Base-by-base conservation (phyloP, 2,888 invertebrate genomes). In the Chalcis sispes region DNA sequence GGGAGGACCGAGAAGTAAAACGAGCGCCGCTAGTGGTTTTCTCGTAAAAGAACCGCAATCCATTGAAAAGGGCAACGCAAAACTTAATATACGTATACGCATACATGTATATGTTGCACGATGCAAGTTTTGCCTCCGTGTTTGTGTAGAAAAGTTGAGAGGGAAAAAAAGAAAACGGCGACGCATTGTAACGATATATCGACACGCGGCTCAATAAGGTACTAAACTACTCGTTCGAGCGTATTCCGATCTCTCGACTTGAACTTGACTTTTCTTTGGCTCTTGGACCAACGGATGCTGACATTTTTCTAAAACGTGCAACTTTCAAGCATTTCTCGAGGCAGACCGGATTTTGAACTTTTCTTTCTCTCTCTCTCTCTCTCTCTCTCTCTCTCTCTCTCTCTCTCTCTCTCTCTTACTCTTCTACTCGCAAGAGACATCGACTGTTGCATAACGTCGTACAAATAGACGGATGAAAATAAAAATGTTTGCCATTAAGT, bases 231-330 rank as follows among this genome's bases (percentile, higher is more conserved):
- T 62, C 18, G 61, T 3, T 18, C 42, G 61, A 7, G 10, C 50
- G n/a, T 25, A 1, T 1, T 20, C 13, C 18, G 15, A 2, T 15
- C 25, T 13, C 2, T 42, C 54, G 58, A 48, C 64, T 64, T 56
- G 64, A 72, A 72, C 72, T 72, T 72, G 72, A 64, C 72, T 61
- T 36, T 64, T n/a, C 42, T 46, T 7, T n/a, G 46, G 42, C 58
- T 42, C 10, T 10, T n/a, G n/a, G 56, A 8, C n/a, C 50, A 25
- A 13, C 48, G 61, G 61, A 71, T 56, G 56, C 56, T 5, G 32
- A 54, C 32, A 42, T 61, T 54, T 52, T 29, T 27, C 50, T 59
- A 50, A 67, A 40, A 70, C 27, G 56, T n/a, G 46, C 46, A 46
- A 46, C 56, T 70, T 36, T 23, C 18, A 48, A n/a, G 18, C 36